Evolutionary conservation across 1,140 invertebrate genomes (phyloP).

Genomic region (Adoxophyes honmai): DNA sequence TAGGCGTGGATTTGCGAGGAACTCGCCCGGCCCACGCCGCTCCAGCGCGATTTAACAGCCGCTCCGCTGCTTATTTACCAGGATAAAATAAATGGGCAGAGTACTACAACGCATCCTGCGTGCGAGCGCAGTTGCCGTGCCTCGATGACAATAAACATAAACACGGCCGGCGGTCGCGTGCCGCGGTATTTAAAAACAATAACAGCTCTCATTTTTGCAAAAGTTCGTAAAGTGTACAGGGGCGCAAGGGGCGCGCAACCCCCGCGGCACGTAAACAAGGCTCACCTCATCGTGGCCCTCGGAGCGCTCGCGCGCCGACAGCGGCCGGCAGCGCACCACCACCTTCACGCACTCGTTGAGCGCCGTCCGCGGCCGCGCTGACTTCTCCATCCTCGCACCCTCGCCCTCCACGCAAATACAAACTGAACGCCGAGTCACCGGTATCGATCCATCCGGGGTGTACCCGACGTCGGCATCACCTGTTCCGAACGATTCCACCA

Average conservation of each 20-base stretch:
- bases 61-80: not conserved
- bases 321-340: conserved; percentile 92
- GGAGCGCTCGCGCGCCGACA: conserved; percentile 88
- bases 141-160: not conserved
- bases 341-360: conserved; percentile 90
- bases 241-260: conserved; percentile 53
- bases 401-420: conserved; percentile 39
- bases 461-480: conserved; percentile 58
- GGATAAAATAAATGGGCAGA: not conserved
- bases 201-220: not conserved
- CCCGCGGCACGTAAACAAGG: conserved; percentile 18
- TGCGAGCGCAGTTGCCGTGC: not conserved
- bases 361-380: conserved; percentile 69
- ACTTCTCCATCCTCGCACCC: conserved; percentile 67
- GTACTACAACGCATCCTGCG: not conserved
- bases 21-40: not conserved
- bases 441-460: conserved; percentile 73
- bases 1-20: not conserved
- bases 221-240: not conserved
- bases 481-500: conserved; percentile 36
- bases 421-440: conserved; percentile 57
- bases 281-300: conserved; percentile 84
- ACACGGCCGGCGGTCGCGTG: conserved; percentile 10
- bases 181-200: not conserved
- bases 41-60: not conserved